Conservation (phyloP, 2,113 vertebrate species). For the Bubalus kerabau region DNA sequence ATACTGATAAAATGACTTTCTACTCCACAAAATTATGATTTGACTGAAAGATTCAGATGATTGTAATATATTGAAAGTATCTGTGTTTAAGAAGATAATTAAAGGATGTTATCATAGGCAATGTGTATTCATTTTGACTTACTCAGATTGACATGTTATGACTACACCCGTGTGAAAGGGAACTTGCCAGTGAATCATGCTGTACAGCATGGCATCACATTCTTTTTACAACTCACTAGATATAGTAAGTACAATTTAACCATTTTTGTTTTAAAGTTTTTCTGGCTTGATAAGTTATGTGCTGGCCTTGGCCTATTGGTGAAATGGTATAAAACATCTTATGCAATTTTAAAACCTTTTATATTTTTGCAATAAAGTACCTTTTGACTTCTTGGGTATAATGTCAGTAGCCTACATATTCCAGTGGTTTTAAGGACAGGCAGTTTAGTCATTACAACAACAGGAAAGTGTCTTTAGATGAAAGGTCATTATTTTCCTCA, state of each 20-base stretch:
- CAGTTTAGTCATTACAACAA: conserved; percentile 61
- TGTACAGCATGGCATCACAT: conserved; percentile 67
- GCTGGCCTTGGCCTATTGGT: conserved; percentile 64
- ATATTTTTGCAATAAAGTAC: conserved; percentile 83
- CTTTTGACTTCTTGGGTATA: conserved; percentile 71
- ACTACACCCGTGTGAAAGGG: conserved; percentile 64
- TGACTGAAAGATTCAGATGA: conserved; percentile 76
- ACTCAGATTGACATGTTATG: conserved; percentile 72
- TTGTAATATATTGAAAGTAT: conserved; percentile 79
- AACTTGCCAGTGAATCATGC: conserved; percentile 59
- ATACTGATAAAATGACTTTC: conserved; percentile 67
- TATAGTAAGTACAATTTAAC: conserved; percentile 57
- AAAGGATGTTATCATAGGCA: conserved; percentile 71
- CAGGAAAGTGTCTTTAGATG: conserved; percentile 32
- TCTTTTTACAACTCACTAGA: conserved; percentile 72
- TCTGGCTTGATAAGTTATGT: conserved; percentile 74
- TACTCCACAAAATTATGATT: conserved; percentile 72
- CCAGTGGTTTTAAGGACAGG: conserved; percentile 66
- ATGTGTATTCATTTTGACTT: conserved; percentile 71
- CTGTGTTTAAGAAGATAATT: conserved; percentile 77
- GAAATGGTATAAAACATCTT: conserved; percentile 75
- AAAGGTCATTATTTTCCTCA: conserved; percentile 55
- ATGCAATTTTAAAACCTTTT: conserved; percentile 80
- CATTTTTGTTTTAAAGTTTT: conserved; percentile 73
- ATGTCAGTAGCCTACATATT: conserved; percentile 65